Evolutionary conservation across 2,797 vertebrate species (phyloP).

Genomic region (Pseudomugil tenellus): DNA sequence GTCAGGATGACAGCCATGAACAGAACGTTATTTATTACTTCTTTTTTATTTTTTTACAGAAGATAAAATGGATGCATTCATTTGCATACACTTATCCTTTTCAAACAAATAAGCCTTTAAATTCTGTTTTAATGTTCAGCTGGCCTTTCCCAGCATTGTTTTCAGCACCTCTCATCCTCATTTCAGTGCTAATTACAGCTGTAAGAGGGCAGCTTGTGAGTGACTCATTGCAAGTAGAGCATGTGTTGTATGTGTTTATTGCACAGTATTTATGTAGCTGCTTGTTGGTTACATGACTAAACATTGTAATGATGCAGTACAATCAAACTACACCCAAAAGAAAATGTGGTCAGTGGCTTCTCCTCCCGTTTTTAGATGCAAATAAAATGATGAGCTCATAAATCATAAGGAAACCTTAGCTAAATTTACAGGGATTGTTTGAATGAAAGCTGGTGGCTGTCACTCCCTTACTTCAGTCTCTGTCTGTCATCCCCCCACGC

Average conservation of each 20-base stretch:
- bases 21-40: not conserved
- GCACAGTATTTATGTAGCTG: slow-evolving; percentile 4
- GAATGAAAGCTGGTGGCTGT: not conserved
- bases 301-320: not conserved
- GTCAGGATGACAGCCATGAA: not conserved
- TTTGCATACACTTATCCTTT: not conserved
- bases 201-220: slow-evolving; percentile 26
- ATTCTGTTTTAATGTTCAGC: slow-evolving; percentile 11
- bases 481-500: not conserved
- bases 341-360: not conserved
- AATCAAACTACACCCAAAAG: not conserved
- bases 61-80: slow-evolving; percentile 5
- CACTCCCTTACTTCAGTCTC: not conserved
- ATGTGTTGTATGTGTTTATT: slow-evolving; percentile 11
- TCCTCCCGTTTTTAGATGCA: not conserved
- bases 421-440: not conserved
- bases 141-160: slow-evolving; percentile 10
- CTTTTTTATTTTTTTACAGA: not conserved
- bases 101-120: not conserved
- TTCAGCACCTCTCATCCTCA: slow-evolving; percentile 18
- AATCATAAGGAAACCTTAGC: not conserved
- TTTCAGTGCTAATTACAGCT: slow-evolving; percentile 23
- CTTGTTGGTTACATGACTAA: not conserved
- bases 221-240: slow-evolving; percentile 16
- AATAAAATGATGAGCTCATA: not conserved